A percentile compares a stretch with the other conserved stretches of the same genome.
Conservation (phyloP, 2,888 invertebrate species). For the Synergus umbraculus region DNA sequence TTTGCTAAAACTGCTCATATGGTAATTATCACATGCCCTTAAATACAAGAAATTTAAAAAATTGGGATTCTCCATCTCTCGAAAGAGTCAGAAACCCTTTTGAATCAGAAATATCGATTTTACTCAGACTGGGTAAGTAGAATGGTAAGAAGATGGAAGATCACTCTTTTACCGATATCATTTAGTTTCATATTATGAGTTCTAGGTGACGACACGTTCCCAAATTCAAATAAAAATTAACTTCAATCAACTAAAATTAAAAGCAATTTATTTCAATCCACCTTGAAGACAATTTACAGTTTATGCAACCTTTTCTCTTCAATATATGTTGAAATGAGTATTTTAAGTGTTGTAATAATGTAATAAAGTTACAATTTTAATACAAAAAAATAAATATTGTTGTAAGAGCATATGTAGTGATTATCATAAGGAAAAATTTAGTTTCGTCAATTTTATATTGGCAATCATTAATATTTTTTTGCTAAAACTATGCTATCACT, state of each 20-base stretch:
- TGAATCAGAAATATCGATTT: background rate
- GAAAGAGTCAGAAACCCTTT: background rate
- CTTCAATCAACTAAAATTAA: conserved; percentile 66
- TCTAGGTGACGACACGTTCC: conserved; percentile 29
- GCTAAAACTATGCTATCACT: too few species aligned
- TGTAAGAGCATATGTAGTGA: too few species aligned
- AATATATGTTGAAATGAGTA: background rate
- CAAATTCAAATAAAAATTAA: background rate
- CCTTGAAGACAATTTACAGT: conserved; percentile 10
- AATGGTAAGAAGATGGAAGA: conserved; percentile 4
- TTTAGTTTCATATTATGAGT: background rate
- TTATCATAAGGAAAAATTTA: too few species aligned
- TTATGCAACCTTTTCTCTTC: background rate
- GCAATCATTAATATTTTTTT: too few species aligned
- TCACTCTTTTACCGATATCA: conserved; percentile 9
- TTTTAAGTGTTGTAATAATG: background rate
- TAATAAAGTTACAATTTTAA: too few species aligned
- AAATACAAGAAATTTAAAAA: conserved; percentile 1
- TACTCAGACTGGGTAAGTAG: background rate
- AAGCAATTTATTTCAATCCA: conserved; percentile 69
- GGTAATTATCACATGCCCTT: background rate
- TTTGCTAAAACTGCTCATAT: too few species aligned
- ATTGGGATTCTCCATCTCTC: background rate
- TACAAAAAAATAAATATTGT: background rate
- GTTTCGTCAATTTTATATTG: too few species aligned